A percentile compares a stretch with the other conserved stretches of the same genome.
These are phyloP conservation scores for Acanthopleura granulata DNA, from an alignment of 2,888 invertebrate genomes.

Conservation along the genomic window DNA sequence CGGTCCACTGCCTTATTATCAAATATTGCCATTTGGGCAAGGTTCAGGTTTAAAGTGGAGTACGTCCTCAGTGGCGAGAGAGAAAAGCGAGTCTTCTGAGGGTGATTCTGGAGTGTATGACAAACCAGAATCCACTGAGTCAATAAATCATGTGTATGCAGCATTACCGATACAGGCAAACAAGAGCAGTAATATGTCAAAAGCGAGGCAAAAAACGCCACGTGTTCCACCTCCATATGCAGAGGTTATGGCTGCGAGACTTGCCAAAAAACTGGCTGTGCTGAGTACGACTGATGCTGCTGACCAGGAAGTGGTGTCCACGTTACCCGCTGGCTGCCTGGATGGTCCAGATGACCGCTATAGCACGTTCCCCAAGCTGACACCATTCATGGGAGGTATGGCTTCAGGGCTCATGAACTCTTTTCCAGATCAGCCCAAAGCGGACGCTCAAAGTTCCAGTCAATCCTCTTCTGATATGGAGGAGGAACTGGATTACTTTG, in stretches of 20 bases:
- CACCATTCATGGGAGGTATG: neutral
- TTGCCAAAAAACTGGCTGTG: neutral
- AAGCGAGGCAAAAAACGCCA: neutral
- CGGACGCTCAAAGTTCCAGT: neutral
- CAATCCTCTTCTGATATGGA: no score
- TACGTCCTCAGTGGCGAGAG: neutral
- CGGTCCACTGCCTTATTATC: conserved; percentile 11
- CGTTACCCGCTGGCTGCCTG: no score
- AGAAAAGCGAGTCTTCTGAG: neutral
- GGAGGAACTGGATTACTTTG: no score
- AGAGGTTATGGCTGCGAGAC: neutral
- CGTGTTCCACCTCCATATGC: neutral
- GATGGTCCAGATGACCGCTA: neutral
- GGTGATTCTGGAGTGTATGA: neutral
- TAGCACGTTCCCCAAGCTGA: neutral
- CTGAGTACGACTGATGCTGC: neutral
- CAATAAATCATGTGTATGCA: neutral
- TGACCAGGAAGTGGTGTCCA: neutral
- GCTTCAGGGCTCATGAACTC: neutral
- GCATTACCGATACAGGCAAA: neutral
- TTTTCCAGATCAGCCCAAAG: neutral
- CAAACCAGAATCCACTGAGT: neutral
- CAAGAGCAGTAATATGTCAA: neutral
- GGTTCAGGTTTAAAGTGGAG: neutral
- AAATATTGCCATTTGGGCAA: neutral